Base-by-base conservation (phyloP, 2,113 vertebrate genomes). In the Neomonachus schauinslandi region DNA sequence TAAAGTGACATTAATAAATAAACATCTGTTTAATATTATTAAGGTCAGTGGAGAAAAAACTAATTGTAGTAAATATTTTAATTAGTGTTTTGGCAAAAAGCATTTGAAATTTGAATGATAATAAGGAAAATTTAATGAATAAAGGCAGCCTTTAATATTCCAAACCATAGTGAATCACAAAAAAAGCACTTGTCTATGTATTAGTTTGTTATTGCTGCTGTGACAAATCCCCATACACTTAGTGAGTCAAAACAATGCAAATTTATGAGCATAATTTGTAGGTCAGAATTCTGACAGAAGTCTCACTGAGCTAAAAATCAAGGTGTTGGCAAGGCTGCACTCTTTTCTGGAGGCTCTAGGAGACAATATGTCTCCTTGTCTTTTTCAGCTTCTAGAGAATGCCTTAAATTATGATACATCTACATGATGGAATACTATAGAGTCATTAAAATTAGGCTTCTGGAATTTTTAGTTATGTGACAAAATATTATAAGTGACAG, bases 1-100 rank as follows among this genome's bases (percentile, higher is more conserved):
- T 1, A 72, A 98, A 96, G 61, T 21, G 33, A 74, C 3, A 28
- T 72, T 97, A 97, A 92, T 97, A 95, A 98, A 26, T 19, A 97
- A 98, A 94, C 51, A 97, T 91, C 89, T 98, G 91, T 85, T 91
- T 81, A 39, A 92, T 51, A 72, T 67, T 87, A 89, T 65, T 39
- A 94, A 95, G 5, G 6, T 90, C 87, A 57, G 42, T 14, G n/a
- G 28, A 53, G 31, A 53, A 46, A 81, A 71, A 79, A 51, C 5
- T 71, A 94, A 89, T 46, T 55, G 19, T 46, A 67, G 69, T 36
- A 92, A 92, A 89, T 55, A 92, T 33, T 80, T 94, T 96, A 96
- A 95, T 14, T 57, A 79, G 39, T 71, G n/a, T 67, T 97, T 67
- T 92, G 51, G 72, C 39, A 94, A 97, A 91, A 80, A 89, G 16